phyloP scores from a whole-genome alignment of 2,113 vertebrate genomes.

The Ellobius talpinus region DNA sequence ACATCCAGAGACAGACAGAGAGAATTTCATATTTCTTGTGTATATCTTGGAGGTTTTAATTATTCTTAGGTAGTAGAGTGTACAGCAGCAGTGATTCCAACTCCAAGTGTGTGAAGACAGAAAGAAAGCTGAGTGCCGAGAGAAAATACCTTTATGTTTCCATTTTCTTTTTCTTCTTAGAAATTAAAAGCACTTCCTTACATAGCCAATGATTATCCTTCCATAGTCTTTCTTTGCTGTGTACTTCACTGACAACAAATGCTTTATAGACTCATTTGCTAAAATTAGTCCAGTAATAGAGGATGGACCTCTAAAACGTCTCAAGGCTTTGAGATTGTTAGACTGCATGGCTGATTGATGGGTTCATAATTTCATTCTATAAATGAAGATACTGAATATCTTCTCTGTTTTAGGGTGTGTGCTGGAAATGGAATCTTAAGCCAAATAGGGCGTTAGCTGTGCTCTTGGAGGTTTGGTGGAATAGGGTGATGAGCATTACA shows the following conservation, averaged over 20 bases:
- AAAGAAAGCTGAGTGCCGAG: neutral
- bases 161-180: neutral
- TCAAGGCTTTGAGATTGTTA: neutral
- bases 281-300: neutral
- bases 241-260: neutral
- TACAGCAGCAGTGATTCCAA: neutral
- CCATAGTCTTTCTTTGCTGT: neutral
- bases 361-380: neutral
- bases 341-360: neutral
- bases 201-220: neutral
- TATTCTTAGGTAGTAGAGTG: conserved; percentile 25
- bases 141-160: neutral
- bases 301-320: neutral
- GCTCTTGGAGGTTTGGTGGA: neutral
- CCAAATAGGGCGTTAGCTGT: neutral
- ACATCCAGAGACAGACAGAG: too few species aligned
- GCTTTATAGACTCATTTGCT: neutral
- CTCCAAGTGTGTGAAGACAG: neutral
- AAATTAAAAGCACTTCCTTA: neutral
- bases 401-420: neutral
- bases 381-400: neutral
- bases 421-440: neutral
- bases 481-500: neutral
- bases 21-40: neutral
- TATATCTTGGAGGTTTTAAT: neutral